A percentile compares a stretch with the other conserved stretches of the same genome.
Evolutionary conservation across 2,888 invertebrate genomes (phyloP).

Genomic region (Acleris cristana): DNA sequence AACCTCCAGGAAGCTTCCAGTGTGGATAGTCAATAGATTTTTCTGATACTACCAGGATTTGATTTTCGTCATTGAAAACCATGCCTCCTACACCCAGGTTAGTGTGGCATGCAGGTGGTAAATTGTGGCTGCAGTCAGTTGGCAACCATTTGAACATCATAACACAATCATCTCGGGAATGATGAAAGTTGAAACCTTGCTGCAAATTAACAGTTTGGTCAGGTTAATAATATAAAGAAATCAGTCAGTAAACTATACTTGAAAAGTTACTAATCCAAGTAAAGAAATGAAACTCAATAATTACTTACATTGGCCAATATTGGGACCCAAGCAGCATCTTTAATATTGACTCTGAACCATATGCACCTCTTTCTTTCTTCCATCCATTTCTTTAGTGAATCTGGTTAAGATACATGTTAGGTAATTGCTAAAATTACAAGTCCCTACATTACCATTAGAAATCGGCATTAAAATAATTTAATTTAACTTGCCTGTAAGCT

Average conservation of each 20-base stretch:
- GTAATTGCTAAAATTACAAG: not conserved
- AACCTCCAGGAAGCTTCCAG: conserved; percentile 97
- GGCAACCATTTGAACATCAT: conserved; percentile 93
- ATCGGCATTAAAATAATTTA: not conserved
- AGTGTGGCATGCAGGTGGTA: conserved; percentile 93
- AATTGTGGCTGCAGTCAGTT: conserved; percentile 80
- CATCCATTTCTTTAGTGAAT: conserved; percentile 87
- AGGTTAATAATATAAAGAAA: not conserved
- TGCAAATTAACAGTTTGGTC: conserved; percentile 54
- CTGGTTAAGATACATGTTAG: conserved; percentile 65
- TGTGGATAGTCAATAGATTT: conserved; percentile 83
- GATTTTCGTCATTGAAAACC: conserved; percentile 89
- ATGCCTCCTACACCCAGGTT: conserved; percentile 92
- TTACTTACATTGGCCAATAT: conserved; percentile 86
- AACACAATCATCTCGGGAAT: conserved; percentile 90
- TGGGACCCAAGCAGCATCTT: conserved; percentile 90
- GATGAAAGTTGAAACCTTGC: conserved; percentile 94
- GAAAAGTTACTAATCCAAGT: no score
- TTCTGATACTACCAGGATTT: conserved; percentile 93
- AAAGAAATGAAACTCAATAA: not conserved
- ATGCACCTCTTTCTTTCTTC: conserved; percentile 86
- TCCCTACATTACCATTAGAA: not conserved
- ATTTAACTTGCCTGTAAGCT: conserved; percentile 83
- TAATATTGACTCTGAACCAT: conserved; percentile 91
- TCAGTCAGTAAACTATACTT: no score